Evolutionary conservation across 2,888 invertebrate species (phyloP), one percentile per base, ranked within the genome.

Genomic region (Corythucha ciliata): DNA sequence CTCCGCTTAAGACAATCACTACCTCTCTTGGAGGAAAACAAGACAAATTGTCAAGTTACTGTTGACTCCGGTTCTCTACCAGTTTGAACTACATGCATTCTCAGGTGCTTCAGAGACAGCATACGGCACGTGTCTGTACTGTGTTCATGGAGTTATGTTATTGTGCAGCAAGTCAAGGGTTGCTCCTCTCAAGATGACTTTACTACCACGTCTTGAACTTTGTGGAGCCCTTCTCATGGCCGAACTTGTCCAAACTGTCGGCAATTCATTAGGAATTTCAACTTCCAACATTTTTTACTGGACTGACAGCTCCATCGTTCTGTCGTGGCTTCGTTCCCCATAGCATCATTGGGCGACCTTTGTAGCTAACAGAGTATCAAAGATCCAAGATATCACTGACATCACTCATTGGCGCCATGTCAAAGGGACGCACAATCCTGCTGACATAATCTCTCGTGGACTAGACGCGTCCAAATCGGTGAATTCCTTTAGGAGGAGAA

Each of bases 131-230:
- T 39, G 39, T 16, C 18, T 39, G 4, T 39, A 39, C 18, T n/a
- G n/a, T n/a, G n/a, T n/a, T 6, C 22, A 21, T n/a, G 39, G 39
- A 6, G 39, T 39, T 39, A n/a, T 7, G 4, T 26, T 32, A 4
- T 33, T 54, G 37, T 36, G 39, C 26, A 39, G 56, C 0, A 56
- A 54, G 45, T 47, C 52, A 1, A 29, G 46, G 39, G 56, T 57
- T 1, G 56, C 56, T 1, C 53, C 58, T 1, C 16, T 58, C 4
- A 58, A 57, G 22, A 27, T 25, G 26, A 18, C 25, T 2, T 48
- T 54, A 12, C 41, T 58, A 5, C 56, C 56, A 4, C 49, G 54
- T 1, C 37, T 58, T 18, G 56, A 58, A 26, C 49, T 58, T 8
- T 40, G 41, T 29, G 55, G 49, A 48, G 57, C 55, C 10, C 10